Evolutionary conservation across 2,113 vertebrate species (phyloP).

Genomic region (Trichechus manatus): DNA sequence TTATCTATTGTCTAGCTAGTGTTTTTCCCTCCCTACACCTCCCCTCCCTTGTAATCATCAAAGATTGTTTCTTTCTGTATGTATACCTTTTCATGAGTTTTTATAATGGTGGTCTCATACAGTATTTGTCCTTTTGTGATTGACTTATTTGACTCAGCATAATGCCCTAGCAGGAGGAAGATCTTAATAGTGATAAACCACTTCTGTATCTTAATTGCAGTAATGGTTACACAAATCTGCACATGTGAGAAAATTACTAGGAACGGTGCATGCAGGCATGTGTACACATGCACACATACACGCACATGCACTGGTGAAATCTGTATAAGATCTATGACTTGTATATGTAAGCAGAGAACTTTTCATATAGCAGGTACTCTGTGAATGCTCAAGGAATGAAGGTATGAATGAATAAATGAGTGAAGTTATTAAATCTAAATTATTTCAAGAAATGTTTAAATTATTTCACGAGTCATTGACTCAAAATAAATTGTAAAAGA

Average conservation of each 20-base stretch:
- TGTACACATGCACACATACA: accelerated
- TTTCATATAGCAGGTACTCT: background rate
- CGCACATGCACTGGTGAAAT: background rate
- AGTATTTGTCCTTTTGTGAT: too few species aligned
- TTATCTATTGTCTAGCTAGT: too few species aligned
- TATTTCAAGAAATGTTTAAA: background rate
- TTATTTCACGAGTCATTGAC: background rate
- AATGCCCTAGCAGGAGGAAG: background rate
- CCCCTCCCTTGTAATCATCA: too few species aligned
- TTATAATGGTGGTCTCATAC: too few species aligned
- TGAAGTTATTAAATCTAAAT: background rate
- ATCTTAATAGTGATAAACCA: background rate
- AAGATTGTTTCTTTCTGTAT: too few species aligned
- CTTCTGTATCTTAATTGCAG: background rate
- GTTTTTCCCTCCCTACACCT: too few species aligned
- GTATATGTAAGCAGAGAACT: background rate
- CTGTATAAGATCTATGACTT: background rate
- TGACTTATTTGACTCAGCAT: too few species aligned
- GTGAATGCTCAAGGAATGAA: background rate
- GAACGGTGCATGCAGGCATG: background rate
- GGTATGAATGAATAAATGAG: background rate
- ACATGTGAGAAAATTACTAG: background rate
- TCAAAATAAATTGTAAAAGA: constrained; percentile 10
- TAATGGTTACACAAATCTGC: background rate
- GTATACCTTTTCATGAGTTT: too few species aligned